Conservation (phyloP, 2,888 invertebrate species). For the Aporophyla nigra region DNA sequence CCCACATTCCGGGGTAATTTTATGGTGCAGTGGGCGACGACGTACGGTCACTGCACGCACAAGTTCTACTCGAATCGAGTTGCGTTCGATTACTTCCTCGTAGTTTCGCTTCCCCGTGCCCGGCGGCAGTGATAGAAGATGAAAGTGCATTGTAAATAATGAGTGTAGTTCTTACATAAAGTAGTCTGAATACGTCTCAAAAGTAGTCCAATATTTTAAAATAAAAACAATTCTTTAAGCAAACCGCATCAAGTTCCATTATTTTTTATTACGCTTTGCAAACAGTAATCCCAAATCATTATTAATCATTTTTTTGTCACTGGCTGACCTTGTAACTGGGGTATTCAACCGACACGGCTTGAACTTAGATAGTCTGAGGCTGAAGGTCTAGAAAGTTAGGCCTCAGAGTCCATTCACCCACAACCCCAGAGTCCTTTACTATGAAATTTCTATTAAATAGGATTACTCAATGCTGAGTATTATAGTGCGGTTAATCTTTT, state of each 20-base stretch:
- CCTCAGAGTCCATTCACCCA: conserved; percentile 66
- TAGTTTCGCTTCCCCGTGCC: conserved; percentile 76
- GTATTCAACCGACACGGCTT: conserved; percentile 72
- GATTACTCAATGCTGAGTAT: conserved; percentile 30
- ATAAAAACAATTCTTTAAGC: not conserved
- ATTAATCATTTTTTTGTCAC: conserved; percentile 52
- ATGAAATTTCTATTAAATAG: conserved; percentile 33
- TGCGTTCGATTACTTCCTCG: conserved; percentile 77
- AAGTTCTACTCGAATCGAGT: conserved; percentile 56
- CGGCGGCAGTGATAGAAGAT: conserved; percentile 70
- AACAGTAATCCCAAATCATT: conserved; percentile 3
- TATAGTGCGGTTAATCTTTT: conserved; percentile 12
- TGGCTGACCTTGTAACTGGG: conserved; percentile 72
- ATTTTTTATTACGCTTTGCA: not conserved
- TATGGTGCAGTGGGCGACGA: conserved; percentile 37
- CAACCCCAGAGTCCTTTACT: conserved; percentile 60
- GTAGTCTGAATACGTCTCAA: not conserved
- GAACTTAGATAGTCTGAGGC: conserved; percentile 70
- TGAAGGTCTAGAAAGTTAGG: conserved; percentile 76
- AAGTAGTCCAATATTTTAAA: not conserved
- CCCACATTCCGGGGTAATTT: conserved; percentile 68
- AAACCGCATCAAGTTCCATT: not conserved
- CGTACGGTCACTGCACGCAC: conserved; percentile 71
- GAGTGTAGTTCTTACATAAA: not conserved
- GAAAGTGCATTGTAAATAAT: conserved; percentile 70